These are phyloP conservation scores for Thalassophryne amazonica DNA, from an alignment of 2,797 vertebrate genomes.

Conservation along the genomic window DNA sequence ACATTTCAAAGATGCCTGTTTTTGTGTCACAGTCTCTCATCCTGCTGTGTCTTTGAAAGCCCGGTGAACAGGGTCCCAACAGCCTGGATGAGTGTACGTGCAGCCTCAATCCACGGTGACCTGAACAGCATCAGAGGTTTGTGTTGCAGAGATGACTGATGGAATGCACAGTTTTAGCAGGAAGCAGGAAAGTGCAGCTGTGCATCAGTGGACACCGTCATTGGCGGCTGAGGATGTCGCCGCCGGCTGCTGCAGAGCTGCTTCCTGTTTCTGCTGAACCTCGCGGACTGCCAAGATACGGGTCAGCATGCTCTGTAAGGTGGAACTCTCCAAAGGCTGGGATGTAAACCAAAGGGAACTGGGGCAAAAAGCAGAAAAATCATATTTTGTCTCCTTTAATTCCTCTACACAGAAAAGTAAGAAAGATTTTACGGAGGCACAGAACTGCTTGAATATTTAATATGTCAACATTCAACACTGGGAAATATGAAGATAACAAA, in stretches of 20 bases:
- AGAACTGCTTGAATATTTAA: too few species aligned
- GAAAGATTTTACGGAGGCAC: too few species aligned
- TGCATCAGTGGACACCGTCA: constrained; percentile 39
- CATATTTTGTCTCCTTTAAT: background rate
- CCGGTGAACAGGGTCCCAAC: background rate
- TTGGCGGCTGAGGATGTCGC: background rate
- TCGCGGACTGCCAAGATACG: constrained; percentile 92
- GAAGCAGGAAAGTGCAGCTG: background rate
- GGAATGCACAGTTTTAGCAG: background rate
- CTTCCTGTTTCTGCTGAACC: constrained; percentile 79
- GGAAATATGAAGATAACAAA: too few species aligned
- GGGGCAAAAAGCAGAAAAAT: constrained; percentile 49
- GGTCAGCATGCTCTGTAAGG: constrained; percentile 94
- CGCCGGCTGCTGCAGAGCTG: background rate
- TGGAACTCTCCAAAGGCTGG: constrained; percentile 84
- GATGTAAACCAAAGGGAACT: constrained; percentile 92
- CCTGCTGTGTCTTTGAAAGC: background rate
- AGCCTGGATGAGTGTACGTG: background rate
- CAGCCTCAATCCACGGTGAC: background rate
- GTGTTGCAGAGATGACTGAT: background rate
- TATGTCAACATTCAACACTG: too few species aligned
- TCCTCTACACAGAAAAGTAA: background rate
- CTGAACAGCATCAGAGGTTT: background rate
- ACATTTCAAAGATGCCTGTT: background rate
- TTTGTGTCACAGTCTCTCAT: background rate